These are phyloP conservation scores for Rousettus madagascariensis DNA, from an alignment of 2,797 vertebrate genomes.

Conservation along the genomic window DNA sequence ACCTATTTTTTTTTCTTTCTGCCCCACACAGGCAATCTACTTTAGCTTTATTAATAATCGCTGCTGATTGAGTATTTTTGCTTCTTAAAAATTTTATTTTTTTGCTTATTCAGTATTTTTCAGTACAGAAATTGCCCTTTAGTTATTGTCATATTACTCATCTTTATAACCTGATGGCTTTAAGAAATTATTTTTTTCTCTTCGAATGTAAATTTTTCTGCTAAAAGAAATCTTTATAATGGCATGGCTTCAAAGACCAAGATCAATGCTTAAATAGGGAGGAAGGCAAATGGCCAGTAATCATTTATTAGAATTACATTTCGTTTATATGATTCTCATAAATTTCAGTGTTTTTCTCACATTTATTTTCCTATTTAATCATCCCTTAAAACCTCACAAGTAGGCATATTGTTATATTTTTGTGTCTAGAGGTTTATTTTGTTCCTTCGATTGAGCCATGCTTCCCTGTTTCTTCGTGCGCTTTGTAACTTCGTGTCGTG, in stretches of 20 bases:
- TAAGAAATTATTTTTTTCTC: background rate
- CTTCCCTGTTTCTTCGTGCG: background rate
- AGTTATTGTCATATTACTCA: background rate
- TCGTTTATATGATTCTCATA: background rate
- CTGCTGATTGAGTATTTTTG: background rate
- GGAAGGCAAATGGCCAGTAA: background rate
- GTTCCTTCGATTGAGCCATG: background rate
- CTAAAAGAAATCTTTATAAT: background rate
- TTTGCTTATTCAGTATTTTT: conserved; percentile 17
- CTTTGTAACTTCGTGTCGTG: background rate
- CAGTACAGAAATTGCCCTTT: background rate
- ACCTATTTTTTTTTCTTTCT: background rate
- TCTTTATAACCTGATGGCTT: background rate
- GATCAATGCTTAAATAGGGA: background rate
- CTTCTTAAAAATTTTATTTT: conserved; percentile 14
- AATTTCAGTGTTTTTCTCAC: background rate
- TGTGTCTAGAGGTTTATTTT: background rate
- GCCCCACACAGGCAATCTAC: background rate
- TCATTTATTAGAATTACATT: background rate
- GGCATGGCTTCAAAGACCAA: background rate
- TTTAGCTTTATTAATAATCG: conserved; percentile 34
- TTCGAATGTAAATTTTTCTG: background rate
- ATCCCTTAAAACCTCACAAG: background rate
- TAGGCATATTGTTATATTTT: background rate
- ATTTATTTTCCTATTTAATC: background rate